Evolutionary conservation across 2,888 invertebrate genomes (phyloP).

Genomic region (Dusona sp.): DNA sequence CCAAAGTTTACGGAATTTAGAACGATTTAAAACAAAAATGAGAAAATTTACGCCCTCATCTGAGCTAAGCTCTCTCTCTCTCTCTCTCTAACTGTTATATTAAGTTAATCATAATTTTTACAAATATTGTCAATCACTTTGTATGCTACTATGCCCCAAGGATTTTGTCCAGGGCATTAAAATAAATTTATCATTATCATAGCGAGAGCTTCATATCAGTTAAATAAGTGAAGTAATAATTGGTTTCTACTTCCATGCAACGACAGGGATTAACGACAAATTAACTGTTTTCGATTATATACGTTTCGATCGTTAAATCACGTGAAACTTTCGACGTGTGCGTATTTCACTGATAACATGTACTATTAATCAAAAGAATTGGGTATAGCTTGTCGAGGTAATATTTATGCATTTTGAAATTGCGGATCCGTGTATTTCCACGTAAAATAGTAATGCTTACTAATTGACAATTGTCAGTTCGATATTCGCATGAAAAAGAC

Average conservation of each 20-base stretch:
- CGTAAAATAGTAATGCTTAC: slow-evolving; percentile 42
- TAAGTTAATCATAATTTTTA: too few relatives aligned
- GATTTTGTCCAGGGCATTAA: too few relatives aligned
- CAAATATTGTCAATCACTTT: too few relatives aligned
- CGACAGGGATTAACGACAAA: neutral
- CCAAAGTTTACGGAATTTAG: too few relatives aligned
- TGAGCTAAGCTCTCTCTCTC: neutral
- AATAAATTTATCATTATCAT: too few relatives aligned
- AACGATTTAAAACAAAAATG: too few relatives aligned
- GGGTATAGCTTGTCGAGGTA: slow-evolving; percentile 17
- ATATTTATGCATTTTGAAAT: slow-evolving; percentile 33
- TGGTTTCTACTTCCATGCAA: neutral
- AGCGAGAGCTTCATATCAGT: neutral
- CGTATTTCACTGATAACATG: slow-evolving; percentile 61
- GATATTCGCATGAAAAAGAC: neutral
- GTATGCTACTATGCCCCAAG: too few relatives aligned
- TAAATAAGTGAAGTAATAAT: slow-evolving; percentile 12
- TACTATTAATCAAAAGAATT: slow-evolving; percentile 62
- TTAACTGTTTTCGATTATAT: slow-evolving; percentile 21
- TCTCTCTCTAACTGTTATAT: neutral
- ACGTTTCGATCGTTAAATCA: neutral
- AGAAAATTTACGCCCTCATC: too few relatives aligned
- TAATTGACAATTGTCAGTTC: slow-evolving; percentile 31
- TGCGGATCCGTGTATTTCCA: slow-evolving; percentile 13
- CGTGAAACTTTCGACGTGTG: slow-evolving; percentile 28